phyloP scores from a whole-genome alignment of 2,113 vertebrate genomes.

The Siniperca knerii region DNA sequence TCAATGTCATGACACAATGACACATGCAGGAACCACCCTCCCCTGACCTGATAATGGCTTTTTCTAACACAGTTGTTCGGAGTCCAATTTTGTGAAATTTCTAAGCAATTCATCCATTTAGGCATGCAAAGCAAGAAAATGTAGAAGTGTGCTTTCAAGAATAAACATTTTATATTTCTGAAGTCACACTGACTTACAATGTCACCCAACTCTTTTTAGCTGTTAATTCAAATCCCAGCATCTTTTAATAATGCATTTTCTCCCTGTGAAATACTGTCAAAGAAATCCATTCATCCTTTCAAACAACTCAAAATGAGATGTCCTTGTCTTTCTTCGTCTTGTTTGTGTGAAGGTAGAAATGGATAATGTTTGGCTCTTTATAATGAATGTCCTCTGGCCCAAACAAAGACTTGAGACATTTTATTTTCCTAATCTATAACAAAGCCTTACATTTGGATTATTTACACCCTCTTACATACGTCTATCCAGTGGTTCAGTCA shows the following conservation, averaged over 20 bases:
- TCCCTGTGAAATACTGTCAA: not conserved
- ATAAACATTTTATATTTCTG: not conserved
- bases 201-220: not conserved
- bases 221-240: not conserved
- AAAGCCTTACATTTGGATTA: not conserved
- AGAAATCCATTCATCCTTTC: conserved; percentile 5
- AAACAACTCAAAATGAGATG: not conserved
- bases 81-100: not conserved
- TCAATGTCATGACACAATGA: conserved; percentile 11
- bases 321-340: not conserved
- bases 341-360: not conserved
- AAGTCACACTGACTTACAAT: not conserved
- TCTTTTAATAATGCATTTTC: not conserved
- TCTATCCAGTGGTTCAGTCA: not conserved
- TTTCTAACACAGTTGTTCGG: not conserved
- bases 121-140: not conserved
- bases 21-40: not conserved
- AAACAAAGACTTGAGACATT: not conserved
- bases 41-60: not conserved
- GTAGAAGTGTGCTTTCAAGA: not conserved
- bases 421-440: not conserved
- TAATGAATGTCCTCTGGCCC: not conserved
- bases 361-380: not conserved
- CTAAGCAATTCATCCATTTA: not conserved
- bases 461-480: not conserved